Conservation (phyloP, 1,140 invertebrate genomes). For the Lasioglossum albipes region DNA sequence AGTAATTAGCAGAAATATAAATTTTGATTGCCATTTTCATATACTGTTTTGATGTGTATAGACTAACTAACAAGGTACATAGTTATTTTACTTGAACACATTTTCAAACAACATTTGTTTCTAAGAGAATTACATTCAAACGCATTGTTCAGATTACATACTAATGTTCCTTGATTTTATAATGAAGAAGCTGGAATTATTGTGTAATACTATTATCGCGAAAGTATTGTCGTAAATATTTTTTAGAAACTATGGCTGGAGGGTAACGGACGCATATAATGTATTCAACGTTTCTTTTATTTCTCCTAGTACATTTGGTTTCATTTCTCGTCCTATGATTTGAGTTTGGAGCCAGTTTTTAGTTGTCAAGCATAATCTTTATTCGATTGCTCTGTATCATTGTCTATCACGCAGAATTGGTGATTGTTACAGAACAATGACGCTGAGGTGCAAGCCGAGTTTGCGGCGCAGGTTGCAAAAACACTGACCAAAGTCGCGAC, state of each 20-base stretch:
- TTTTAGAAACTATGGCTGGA: conserved; percentile 42
- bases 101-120: not conserved
- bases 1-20: not conserved
- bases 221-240: conserved; percentile 8
- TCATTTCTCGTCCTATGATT: conserved; percentile 62
- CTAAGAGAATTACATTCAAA: not conserved
- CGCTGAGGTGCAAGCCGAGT: conserved; percentile 69
- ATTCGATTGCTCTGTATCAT: conserved; percentile 53
- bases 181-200: no score
- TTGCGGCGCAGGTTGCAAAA: conserved; percentile 74
- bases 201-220: no score
- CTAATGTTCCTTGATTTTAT: no score
- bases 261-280: conserved; percentile 48
- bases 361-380: conserved; percentile 62
- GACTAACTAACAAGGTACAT: not conserved
- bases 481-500: conserved; percentile 55
- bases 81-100: not conserved
- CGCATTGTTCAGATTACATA: no score
- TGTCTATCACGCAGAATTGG: conserved; percentile 74
- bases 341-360: conserved; percentile 69
- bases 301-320: conserved; percentile 54
- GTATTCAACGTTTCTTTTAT: conserved; percentile 59
- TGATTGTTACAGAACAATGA: conserved; percentile 75
- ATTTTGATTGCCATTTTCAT: no score
- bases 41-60: no score